Conservation (phyloP, 2,797 vertebrate species). For the Propithecus perrieri region DNA sequence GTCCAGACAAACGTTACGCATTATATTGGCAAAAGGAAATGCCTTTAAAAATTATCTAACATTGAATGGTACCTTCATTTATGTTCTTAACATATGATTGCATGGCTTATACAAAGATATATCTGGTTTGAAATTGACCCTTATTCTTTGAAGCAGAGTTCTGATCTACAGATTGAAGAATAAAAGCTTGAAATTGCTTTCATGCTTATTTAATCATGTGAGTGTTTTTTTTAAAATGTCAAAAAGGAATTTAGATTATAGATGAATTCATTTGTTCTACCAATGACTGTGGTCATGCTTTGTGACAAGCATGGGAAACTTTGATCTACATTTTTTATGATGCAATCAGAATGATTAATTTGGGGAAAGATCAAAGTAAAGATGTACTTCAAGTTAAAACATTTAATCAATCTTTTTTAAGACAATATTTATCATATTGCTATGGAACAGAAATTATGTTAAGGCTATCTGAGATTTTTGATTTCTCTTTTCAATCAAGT, state of each 20-base stretch:
- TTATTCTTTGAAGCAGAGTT: constrained; percentile 49
- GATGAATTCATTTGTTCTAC: constrained; percentile 65
- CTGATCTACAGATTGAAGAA: constrained; percentile 52
- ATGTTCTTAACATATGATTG: constrained; percentile 47
- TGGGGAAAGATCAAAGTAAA: constrained; percentile 39
- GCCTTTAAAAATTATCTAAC: constrained; percentile 33
- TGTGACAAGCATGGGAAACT: neutral
- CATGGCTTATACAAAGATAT: neutral
- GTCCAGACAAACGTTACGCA: neutral
- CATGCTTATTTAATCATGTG: constrained; percentile 64
- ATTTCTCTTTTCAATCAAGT: neutral
- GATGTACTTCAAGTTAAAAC: neutral
- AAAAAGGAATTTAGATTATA: constrained; percentile 63
- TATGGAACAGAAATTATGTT: constrained; percentile 1
- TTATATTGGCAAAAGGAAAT: neutral
- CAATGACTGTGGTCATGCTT: constrained; percentile 29
- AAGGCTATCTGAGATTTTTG: neutral
- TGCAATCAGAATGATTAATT: constrained; percentile 20
- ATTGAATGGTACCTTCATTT: neutral
- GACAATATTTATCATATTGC: neutral
- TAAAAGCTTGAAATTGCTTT: constrained; percentile 63
- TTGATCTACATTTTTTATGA: constrained; percentile 42
- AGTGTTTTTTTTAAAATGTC: constrained; percentile 13
- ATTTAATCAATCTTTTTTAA: neutral
- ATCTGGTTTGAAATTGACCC: constrained; percentile 54